Evolutionary conservation across 2,113 vertebrate species (phyloP), one percentile per base, ranked within the genome.

Genomic region (Daphoenositta chrysoptera): DNA sequence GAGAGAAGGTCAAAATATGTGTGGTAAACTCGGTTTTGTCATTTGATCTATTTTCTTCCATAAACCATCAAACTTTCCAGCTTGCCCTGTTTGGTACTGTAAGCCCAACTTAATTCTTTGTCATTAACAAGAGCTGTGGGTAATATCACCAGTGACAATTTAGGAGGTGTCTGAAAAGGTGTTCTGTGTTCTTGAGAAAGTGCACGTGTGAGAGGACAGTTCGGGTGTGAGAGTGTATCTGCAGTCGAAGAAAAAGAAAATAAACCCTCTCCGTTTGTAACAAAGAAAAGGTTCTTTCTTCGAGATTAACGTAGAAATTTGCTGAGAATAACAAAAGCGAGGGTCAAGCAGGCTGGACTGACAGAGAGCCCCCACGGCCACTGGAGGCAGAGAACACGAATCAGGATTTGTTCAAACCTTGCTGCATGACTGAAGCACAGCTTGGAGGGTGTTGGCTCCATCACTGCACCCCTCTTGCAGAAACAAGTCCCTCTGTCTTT

Each of bases 41-140:
- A 81, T 35, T 89, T 42, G 87, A 53, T 54, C 2, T 33, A 19
- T 88, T 70, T 87, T 58, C 44, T 93, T 92, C 28, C 19, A 60
- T 65, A 50, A 96, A 65, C 63, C 31, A 58, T 61, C 37, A 40
- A 20, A 48, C 9, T 71, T 47, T 39, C 22, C 27, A 33, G 20
- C 35, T 87, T 77, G 58, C 58, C 42, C 58, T 70, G 3, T 68
- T 72, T 82, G 56, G 37, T 37, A 68, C 51, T 76, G 14, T 69
- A 20, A 51, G 13, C 63, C 42, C 20, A 33, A 13, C 15, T 82
- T 45, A 92, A 58, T 73, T 47, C 22, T 90, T 48, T 28, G 71
- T 95, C n/a, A 90, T 68, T 69, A 95, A 61, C 6, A 82, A 64
- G 92, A 61, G 75, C 79, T 68, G 60, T 63, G 56, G 78, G 65